Evolutionary conservation across 1,140 invertebrate species (phyloP).

Genomic region (Mycetomoellerius zeteki): DNA sequence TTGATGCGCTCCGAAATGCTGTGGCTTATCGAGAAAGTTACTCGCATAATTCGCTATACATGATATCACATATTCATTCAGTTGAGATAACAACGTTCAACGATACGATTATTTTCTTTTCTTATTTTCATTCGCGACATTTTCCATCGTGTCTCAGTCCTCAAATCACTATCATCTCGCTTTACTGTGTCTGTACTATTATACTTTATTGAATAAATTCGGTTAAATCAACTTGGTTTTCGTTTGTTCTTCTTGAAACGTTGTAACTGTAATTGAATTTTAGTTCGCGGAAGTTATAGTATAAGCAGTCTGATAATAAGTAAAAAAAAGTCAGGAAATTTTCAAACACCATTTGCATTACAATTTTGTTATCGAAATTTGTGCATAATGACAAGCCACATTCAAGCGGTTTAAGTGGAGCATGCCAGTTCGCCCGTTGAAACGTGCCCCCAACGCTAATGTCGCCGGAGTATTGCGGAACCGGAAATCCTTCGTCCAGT

Average conservation of each 20-base stretch:
- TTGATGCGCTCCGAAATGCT: neutral
- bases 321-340: neutral
- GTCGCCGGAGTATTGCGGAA: constrained; percentile 14
- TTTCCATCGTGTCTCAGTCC: neutral
- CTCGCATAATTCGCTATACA: neutral
- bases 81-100: neutral
- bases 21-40: neutral
- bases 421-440: constrained; percentile 1
- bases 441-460: constrained; percentile 31
- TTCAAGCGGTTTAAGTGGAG: neutral
- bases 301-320: neutral
- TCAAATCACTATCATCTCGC: constrained; percentile 3
- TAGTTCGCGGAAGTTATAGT: neutral
- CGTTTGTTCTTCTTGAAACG: neutral
- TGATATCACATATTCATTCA: neutral
- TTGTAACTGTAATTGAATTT: constrained; percentile 18
- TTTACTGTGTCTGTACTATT: neutral
- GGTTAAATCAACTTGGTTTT: neutral
- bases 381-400: constrained; percentile 16
- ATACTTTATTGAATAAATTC: constrained; percentile 19
- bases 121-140: neutral
- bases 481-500: constrained; percentile 14
- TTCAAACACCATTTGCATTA: neutral
- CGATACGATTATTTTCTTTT: neutral
- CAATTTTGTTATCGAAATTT: constrained; percentile 9